Conservation (phyloP, 1,140 invertebrate species). For the Leguminivora glycinivorella region DNA sequence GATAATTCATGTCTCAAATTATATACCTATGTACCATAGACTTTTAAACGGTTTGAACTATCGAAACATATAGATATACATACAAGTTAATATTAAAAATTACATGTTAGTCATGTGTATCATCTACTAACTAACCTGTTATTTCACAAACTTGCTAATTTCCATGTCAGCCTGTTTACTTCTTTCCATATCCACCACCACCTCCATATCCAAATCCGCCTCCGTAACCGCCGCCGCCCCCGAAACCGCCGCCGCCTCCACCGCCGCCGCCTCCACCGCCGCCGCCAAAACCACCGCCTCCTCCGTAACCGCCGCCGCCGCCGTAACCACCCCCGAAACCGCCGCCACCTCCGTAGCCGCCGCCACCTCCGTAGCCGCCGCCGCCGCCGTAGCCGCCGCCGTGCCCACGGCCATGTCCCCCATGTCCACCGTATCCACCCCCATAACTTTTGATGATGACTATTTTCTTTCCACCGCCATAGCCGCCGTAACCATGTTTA, state of each 20-base stretch:
- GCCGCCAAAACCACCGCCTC: slow-evolving; percentile 7
- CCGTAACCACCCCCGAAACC: slow-evolving; percentile 3
- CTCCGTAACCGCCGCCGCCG: not conserved
- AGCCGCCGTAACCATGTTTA: no score
- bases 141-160: not conserved
- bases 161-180: not conserved
- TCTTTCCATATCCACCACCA: not conserved
- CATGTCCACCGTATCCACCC: not conserved
- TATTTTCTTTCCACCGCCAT: not conserved
- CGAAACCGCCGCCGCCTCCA: slow-evolving; percentile 8
- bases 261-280: not conserved
- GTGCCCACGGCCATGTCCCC: not conserved
- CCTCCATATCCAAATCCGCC: not conserved
- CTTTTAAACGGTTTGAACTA: no score
- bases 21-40: no score
- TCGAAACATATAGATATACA: no score
- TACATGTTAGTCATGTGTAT: no score
- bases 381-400: no score
- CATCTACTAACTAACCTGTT: not conserved
- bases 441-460: not conserved
- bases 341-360: not conserved
- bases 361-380: slow-evolving; percentile 1
- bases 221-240: not conserved
- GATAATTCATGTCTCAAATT: no score
- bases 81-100: no score